These are phyloP conservation scores for Athalia rosae DNA, from an alignment of 2,888 invertebrate species.

Conservation along the genomic window DNA sequence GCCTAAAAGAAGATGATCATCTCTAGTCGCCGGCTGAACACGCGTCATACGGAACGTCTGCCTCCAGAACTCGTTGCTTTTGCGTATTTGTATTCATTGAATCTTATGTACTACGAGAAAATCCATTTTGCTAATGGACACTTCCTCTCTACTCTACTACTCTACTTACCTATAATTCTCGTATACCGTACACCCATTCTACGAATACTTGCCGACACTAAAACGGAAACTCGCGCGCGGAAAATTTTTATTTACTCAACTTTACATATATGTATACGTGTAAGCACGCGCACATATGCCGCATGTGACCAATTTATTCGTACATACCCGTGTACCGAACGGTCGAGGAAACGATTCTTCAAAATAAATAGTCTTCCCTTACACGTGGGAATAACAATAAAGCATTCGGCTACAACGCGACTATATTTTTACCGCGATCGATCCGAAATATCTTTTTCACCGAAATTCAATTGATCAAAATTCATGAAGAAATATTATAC, in stretches of 20 bases:
- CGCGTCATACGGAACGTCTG: not conserved
- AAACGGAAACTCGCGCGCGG: not conserved
- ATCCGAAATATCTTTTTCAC: not conserved
- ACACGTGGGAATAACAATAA: not conserved
- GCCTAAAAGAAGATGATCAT: constrained; percentile 1
- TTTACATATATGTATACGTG: too few species aligned
- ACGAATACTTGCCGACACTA: not conserved
- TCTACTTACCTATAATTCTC: too few species aligned
- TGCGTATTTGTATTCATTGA: constrained; percentile 34
- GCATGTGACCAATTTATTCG: too few species aligned
- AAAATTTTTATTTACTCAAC: too few species aligned
- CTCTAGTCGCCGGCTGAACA: not conserved
- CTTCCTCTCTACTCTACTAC: not conserved
- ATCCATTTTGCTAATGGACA: constrained; percentile 43
- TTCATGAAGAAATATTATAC: not conserved
- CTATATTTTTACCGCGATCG: not conserved
- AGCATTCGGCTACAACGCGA: not conserved
- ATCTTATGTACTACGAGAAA: constrained; percentile 10
- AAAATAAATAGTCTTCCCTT: constrained; percentile 22
- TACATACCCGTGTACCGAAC: not conserved
- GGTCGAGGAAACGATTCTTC: constrained; percentile 34
- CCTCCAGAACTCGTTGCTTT: constrained; percentile 3
- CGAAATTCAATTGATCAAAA: constrained; percentile 13
- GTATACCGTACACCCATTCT: not conserved
- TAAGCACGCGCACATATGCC: too few species aligned